These are phyloP conservation scores for Cetonia aurata DNA, from an alignment of 2,888 invertebrate species.

Conservation along the genomic window DNA sequence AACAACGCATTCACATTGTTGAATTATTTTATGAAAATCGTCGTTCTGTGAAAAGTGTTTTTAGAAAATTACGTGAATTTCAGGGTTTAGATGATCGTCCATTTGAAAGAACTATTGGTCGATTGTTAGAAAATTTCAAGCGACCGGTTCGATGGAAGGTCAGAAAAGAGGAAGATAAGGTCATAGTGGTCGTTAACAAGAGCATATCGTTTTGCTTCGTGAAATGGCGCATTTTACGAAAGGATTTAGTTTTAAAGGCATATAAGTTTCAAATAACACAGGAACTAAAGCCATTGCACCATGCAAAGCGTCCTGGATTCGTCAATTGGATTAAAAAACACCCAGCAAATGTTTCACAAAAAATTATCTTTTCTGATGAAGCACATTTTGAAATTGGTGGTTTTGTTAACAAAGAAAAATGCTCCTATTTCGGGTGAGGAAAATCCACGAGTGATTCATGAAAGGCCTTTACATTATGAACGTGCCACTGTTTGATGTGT, in stretches of 20 bases:
- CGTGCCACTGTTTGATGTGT: neutral
- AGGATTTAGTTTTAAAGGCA: slow-evolving; percentile 3
- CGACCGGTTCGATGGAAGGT: slow-evolving; percentile 2
- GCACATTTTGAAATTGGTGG: slow-evolving; percentile 1
- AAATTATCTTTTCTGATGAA: neutral
- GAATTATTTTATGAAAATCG: slow-evolving; percentile 7
- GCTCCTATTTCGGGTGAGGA: neutral
- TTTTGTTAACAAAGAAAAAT: neutral
- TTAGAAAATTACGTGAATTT: slow-evolving; percentile 9
- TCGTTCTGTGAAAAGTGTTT: neutral
- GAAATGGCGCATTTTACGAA: slow-evolving; percentile 1
- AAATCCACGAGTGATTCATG: too few species aligned
- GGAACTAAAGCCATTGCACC: neutral
- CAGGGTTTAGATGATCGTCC: neutral
- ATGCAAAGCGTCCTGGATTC: neutral
- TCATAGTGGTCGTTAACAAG: neutral
- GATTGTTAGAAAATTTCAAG: slow-evolving; percentile 2
- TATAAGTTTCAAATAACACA: slow-evolving; percentile 1
- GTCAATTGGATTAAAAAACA: neutral
- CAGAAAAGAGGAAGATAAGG: neutral
- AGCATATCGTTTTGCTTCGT: neutral
- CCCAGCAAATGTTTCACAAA: neutral
- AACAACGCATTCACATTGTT: neutral
- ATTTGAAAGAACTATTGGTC: neutral
- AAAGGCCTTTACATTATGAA: neutral